Conservation (phyloP, 2,888 invertebrate species). For the Dendrolimus houi region DNA sequence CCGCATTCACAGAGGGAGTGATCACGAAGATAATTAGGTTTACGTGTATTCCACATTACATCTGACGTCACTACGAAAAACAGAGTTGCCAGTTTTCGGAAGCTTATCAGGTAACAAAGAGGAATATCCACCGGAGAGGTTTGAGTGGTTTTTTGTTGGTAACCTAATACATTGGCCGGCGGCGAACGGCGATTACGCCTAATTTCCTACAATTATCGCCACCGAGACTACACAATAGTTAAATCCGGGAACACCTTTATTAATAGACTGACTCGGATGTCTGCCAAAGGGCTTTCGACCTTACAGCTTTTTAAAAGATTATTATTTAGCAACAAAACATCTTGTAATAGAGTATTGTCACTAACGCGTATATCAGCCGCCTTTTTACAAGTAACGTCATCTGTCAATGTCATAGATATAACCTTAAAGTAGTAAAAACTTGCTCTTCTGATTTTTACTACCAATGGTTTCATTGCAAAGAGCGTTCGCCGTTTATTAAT, state of each 20-base stretch:
- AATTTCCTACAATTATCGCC: conserved; percentile 59
- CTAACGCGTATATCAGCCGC: no score
- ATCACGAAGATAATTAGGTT: no score
- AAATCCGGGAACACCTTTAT: conserved; percentile 55
- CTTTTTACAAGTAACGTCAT: no score
- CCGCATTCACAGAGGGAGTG: no score
- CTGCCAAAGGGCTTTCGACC: not conserved
- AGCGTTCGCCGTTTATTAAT: no score
- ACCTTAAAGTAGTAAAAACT: no score
- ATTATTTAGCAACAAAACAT: no score
- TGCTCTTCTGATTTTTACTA: no score
- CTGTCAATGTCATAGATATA: no score
- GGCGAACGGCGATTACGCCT: conserved; percentile 30
- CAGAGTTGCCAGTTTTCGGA: conserved; percentile 5
- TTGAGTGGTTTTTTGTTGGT: conserved; percentile 4
- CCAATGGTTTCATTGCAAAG: no score
- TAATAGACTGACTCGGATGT: conserved; percentile 28
- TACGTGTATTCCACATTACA: not conserved
- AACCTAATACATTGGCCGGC: conserved; percentile 16
- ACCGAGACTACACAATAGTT: conserved; percentile 41
- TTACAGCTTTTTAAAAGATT: no score
- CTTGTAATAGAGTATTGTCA: no score
- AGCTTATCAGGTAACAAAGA: not conserved
- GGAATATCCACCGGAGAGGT: not conserved
- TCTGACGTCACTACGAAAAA: not conserved